Percentiles rank a stretch among this genome's conserved stretches.
phyloP scores from a whole-genome alignment of 2,888 invertebrate species.

The Drosophila nigricruria region DNA sequence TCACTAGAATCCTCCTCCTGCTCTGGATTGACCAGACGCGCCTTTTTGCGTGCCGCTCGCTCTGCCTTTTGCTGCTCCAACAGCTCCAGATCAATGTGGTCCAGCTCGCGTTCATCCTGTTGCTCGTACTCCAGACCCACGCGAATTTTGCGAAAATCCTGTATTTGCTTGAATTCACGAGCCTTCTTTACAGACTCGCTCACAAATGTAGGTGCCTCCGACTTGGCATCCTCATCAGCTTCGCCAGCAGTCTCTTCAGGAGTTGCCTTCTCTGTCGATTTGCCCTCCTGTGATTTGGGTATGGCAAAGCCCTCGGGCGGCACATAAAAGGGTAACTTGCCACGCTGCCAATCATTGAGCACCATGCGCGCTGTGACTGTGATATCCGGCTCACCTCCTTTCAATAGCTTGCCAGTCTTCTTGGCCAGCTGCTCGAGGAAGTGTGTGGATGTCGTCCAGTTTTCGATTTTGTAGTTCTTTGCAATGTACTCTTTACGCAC shows the following conservation, averaged over 20 bases:
- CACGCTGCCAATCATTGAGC: constrained; percentile 99
- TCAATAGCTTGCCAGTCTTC: constrained; percentile 94
- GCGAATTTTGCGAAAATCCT: constrained; percentile 93
- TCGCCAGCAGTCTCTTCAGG: constrained; percentile 36
- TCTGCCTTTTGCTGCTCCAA: constrained; percentile 86
- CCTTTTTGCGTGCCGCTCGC: constrained; percentile 80
- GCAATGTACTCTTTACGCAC: constrained; percentile 95
- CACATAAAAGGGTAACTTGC: constrained; percentile 97
- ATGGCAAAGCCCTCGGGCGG: constrained; percentile 93
- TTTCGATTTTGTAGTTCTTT: constrained; percentile 94
- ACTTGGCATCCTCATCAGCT: constrained; percentile 80
- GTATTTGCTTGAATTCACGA: constrained; percentile 86
- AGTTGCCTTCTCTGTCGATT: constrained; percentile 32
- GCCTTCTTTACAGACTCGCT: constrained; percentile 86
- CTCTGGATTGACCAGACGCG: constrained; percentile 77
- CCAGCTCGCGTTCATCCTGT: constrained; percentile 86
- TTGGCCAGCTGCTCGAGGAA: constrained; percentile 96
- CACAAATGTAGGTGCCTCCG: constrained; percentile 82
- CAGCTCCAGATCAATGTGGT: constrained; percentile 87
- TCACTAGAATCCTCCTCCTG: constrained; percentile 87
- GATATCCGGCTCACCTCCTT: constrained; percentile 98
- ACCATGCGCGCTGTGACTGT: constrained; percentile 96
- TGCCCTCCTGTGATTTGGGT: constrained; percentile 87
- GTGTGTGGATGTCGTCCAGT: constrained; percentile 93
- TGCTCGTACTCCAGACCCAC: constrained; percentile 90